These are phyloP conservation scores for Balaeniceps rex DNA, from an alignment of 2,113 vertebrate species.

Conservation along the genomic window DNA sequence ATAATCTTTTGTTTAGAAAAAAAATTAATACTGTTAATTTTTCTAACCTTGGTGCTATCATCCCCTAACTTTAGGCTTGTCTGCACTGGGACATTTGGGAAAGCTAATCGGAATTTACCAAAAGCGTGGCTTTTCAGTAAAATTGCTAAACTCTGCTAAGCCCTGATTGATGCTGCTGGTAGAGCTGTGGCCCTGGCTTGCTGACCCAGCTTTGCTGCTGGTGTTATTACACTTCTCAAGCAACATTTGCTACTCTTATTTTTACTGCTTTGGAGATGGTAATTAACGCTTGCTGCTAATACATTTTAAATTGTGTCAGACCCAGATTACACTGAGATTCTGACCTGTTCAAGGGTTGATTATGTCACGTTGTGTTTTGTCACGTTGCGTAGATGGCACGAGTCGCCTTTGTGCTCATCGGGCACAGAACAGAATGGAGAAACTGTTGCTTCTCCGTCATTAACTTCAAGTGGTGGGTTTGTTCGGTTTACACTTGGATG, in stretches of 20 bases:
- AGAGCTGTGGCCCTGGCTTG: not conserved
- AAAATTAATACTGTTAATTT: not conserved
- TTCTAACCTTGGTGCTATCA: not conserved
- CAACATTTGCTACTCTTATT: not conserved
- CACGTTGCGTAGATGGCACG: not conserved
- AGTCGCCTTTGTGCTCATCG: not conserved
- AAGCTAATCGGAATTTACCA: not conserved
- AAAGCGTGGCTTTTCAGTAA: not conserved
- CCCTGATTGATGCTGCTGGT: rapidly evolving
- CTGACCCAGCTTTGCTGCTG: rapidly evolving
- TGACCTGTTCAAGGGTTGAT: not conserved
- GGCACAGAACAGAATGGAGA: not conserved
- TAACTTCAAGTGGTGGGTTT: not conserved
- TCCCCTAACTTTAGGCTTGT: not conserved
- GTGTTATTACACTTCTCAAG: rapidly evolving
- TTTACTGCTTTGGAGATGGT: not conserved
- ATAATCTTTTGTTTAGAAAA: not conserved
- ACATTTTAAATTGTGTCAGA: not conserved
- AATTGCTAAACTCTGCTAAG: not conserved
- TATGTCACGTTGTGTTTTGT: not conserved
- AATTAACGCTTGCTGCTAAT: not conserved
- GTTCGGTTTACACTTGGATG: not conserved
- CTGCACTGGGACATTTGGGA: not conserved
- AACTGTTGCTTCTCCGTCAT: not conserved
- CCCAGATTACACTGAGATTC: not conserved